These are phyloP conservation scores for Lepidurus arcticus DNA, from an alignment of 1,140 invertebrate species.

Conservation along the genomic window DNA sequence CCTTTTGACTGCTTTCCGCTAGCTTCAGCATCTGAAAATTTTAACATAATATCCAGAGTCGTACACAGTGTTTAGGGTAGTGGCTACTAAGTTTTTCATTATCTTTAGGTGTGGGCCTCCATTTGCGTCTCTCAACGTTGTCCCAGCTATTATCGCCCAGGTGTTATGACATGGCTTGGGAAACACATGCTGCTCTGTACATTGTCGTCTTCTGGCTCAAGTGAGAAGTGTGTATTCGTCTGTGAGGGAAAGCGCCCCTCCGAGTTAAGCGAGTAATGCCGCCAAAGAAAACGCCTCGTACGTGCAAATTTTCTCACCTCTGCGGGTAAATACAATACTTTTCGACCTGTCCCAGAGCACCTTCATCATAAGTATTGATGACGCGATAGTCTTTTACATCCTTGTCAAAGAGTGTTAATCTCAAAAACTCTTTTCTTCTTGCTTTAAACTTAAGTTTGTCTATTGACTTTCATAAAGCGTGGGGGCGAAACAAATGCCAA, in stretches of 20 bases:
- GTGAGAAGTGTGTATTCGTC: not conserved
- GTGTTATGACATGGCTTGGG: conserved; percentile 14
- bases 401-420: not conserved
- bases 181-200: not conserved
- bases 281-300: conserved; percentile 13
- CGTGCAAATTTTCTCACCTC: conserved; percentile 9
- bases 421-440: too few relatives aligned
- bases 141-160: conserved; percentile 15
- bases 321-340: not conserved
- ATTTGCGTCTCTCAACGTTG: conserved; percentile 14
- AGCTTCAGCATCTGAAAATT: not conserved
- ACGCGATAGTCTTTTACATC: not conserved
- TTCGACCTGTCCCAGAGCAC: not conserved
- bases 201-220: not conserved
- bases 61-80: not conserved
- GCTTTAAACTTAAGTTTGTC: too few relatives aligned
- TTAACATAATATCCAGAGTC: not conserved
- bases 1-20: conserved; percentile 13
- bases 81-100: conserved; percentile 22
- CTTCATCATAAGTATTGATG: conserved; percentile 4
- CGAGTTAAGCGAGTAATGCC: not conserved
- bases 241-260: not conserved
- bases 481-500: not conserved
- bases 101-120: conserved; percentile 17
- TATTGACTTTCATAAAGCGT: too few relatives aligned